These are phyloP conservation scores for Sphecodes monilicornis DNA, from an alignment of 2,888 invertebrate species.

Conservation along the genomic window DNA sequence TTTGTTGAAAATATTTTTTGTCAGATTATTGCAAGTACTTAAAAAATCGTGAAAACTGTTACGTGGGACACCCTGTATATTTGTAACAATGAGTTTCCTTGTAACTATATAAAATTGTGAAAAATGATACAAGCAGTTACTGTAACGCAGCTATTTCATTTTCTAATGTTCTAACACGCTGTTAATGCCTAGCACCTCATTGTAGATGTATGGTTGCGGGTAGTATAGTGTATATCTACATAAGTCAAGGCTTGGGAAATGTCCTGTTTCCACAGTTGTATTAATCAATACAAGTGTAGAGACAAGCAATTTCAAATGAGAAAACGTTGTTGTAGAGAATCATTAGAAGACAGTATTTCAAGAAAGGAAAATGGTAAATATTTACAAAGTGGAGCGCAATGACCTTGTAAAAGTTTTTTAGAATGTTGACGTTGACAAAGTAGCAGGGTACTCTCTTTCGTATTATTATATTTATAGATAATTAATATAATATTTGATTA, in stretches of 20 bases:
- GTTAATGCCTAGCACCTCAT: background rate
- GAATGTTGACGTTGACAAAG: no score
- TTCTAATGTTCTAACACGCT: background rate
- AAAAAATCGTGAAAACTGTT: no score
- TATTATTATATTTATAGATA: background rate
- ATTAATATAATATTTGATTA: background rate
- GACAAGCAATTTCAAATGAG: background rate
- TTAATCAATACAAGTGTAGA: constrained; percentile 21
- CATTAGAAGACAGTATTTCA: background rate
- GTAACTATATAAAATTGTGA: background rate
- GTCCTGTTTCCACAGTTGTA: background rate
- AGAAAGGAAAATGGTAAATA: background rate
- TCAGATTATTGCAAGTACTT: no score
- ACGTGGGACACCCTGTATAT: no score
- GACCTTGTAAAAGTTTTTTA: no score
- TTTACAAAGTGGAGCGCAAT: background rate
- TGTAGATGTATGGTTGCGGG: background rate
- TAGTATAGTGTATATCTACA: constrained; percentile 18
- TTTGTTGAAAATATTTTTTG: no score
- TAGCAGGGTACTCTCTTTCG: background rate
- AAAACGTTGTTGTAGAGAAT: background rate
- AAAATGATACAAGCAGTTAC: background rate
- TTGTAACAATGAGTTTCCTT: background rate
- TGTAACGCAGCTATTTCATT: background rate
- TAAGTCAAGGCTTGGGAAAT: constrained; percentile 42